Percentiles rank a stretch among this genome's conserved stretches.
Evolutionary conservation across 1,140 invertebrate genomes (phyloP).

Genomic region (Musca domestica): DNA sequence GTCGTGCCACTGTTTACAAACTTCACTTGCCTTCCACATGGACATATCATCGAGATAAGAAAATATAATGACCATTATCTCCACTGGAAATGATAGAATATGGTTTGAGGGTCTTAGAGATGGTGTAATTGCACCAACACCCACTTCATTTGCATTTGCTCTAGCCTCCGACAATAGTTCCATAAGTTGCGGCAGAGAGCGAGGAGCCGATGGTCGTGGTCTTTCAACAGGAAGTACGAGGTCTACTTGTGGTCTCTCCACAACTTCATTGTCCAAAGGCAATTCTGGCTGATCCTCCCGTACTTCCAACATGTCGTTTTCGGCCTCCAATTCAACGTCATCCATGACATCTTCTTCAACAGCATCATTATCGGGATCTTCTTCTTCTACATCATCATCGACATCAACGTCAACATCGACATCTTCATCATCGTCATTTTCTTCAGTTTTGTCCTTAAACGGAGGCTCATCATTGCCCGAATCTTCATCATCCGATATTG

Average conservation of each 20-base stretch:
- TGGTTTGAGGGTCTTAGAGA: slow-evolving; percentile 13
- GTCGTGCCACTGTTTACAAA: slow-evolving; percentile 80
- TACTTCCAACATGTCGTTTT: slow-evolving; percentile 5
- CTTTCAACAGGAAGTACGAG: slow-evolving; percentile 42
- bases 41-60: slow-evolving; percentile 88
- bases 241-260: slow-evolving; percentile 36
- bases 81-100: slow-evolving; percentile 46
- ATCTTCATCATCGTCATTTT: slow-evolving; percentile 54
- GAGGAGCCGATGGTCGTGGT: slow-evolving; percentile 38
- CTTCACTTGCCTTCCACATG: slow-evolving; percentile 80
- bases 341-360: slow-evolving; percentile 40
- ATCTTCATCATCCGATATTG: slow-evolving; percentile 76
- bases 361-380: slow-evolving; percentile 47
- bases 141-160: slow-evolving; percentile 35
- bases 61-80: slow-evolving; percentile 84
- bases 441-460: slow-evolving; percentile 57
- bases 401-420: slow-evolving; percentile 15
- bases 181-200: slow-evolving; percentile 42
- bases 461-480: slow-evolving; percentile 93
- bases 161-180: slow-evolving; percentile 40
- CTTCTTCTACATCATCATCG: slow-evolving; percentile 46
- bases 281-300: slow-evolving; percentile 24
- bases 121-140: slow-evolving; percentile 2
- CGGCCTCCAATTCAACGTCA: slow-evolving; percentile 25
- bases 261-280: slow-evolving; percentile 35